Base-by-base conservation (phyloP, 2,797 vertebrate genomes). In the Benthosema pterotum region DNA sequence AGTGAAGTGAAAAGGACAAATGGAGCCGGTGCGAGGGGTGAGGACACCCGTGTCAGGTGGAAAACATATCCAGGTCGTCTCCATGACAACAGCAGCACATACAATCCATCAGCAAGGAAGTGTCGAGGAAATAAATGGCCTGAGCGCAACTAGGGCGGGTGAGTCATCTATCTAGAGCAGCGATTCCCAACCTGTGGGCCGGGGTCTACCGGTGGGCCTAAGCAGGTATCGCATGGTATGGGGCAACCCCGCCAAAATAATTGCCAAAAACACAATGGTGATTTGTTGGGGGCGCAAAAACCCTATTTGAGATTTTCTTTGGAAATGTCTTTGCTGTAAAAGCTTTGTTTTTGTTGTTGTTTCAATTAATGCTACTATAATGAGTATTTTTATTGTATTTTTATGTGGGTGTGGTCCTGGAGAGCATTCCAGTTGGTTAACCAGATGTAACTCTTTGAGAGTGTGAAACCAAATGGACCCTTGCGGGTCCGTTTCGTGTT, bases 51-150 rank as follows among this genome's bases (percentile, higher is more conserved):
- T 77, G 70, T 78, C 75, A 66, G 72, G 75, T 52, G 67, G 56
- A 72, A n/a, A 79, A 72, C 63, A 9, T 49, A 85, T 82, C 77
- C 83, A 85, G 84, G 82, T 87, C 75, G 45, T 80, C 77, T 71
- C 82, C 82, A 79, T 68, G 67, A 82, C 73, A 54, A 83, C 76
- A 1, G 45, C 16, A 65, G 55, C 2, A 0, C 70, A 8, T 16
- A 28, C 77, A n/a, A 80, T 84, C 75, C 74, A 80, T 86, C 82
- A 82, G 62, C 8, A 11, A 16, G 48, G 57, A 58, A 53, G 67
- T 50, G 75, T 69, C 16, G n/a, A 15, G 74, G 67, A 73, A 77
- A 84, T 57, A 74, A 78, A 75, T 72, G 71, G 63, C 57, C 61
- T 43, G 52, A 70, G 25, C 18, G 1, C 57, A 43, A 32, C 60